Base-by-base conservation (phyloP, 2,888 invertebrate species). In the Clunio marinus region DNA sequence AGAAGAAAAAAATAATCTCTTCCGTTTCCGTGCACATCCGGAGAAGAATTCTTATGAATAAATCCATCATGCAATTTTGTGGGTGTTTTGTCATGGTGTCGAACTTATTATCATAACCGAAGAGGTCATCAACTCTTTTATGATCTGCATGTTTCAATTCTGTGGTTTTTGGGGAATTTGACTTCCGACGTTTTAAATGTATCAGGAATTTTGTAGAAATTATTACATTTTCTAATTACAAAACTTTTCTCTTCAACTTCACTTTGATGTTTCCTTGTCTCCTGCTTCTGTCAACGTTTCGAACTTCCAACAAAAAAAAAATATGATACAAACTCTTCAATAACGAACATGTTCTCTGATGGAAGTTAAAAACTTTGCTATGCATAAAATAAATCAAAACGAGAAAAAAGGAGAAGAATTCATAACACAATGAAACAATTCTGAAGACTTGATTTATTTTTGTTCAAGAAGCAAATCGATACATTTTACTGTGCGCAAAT, bases 21-120 rank as follows among this genome's bases (percentile, higher is more conserved):
- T 66, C 66, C 66, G 66, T 66, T 63, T 55, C 55, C 66, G 20
- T 66, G 55, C 15, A 55, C 55, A 66, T 66, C 66, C 66, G 66
- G 10, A 66, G 32, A 7, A 7, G n/a, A 51, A 46, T 66, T 46
- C 66, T 32, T 66, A 55, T 66, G 28, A 32, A 17, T 32, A 7
- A 24, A 27, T 57, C 57, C 25, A 27, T 24, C 35, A 32, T 59
- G 59, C 59, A 32, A 2, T 59, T 32, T 28, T 28, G 17, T 8
- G 10, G 13, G 10, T 17, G 58, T 51, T 51, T 7, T 51, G 51
- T 22, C 51, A 51, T 51, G 51, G 51, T 22, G 51, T 13, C 22
- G 51, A 13, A 51, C 17, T 51, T 22, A 32, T 32, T 51, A 13
- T 51, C 7, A 22, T n/a, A n/a, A n/a, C n/a, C n/a, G 22, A 8